phyloP scores from a whole-genome alignment of 1,140 invertebrate genomes.

The Zophobas morio region DNA sequence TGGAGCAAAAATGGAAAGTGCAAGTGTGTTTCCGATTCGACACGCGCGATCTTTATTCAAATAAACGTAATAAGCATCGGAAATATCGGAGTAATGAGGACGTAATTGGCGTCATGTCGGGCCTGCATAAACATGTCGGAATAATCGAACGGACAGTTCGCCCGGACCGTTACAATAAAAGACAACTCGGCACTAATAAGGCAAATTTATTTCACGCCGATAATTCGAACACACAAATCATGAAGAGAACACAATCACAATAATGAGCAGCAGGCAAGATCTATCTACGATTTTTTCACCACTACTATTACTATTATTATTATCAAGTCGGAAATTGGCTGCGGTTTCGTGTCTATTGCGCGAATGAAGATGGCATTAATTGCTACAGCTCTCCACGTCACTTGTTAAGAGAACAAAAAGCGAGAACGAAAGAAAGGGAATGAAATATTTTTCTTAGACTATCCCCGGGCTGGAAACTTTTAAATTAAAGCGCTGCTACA shows the following conservation, averaged over 20 bases:
- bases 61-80: slow-evolving; percentile 35
- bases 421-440: slow-evolving; percentile 3
- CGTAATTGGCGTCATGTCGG: slow-evolving; percentile 34
- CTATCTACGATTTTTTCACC: slow-evolving; percentile 17
- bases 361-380: slow-evolving; percentile 33
- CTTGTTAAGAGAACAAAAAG: slow-evolving; percentile 6
- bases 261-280: slow-evolving; percentile 36
- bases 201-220: slow-evolving; percentile 42
- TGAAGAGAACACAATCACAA: slow-evolving; percentile 35
- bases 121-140: slow-evolving; percentile 23
- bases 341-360: slow-evolving; percentile 29
- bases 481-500: slow-evolving; percentile 29
- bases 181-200: slow-evolving; percentile 32
- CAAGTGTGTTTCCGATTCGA: slow-evolving; percentile 1
- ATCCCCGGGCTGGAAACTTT: slow-evolving; percentile 11
- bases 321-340: slow-evolving; percentile 36
- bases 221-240: slow-evolving; percentile 39
- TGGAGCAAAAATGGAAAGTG: slow-evolving; percentile 24
- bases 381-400: slow-evolving; percentile 2
- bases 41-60: slow-evolving; percentile 18
- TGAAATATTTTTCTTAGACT: slow-evolving; percentile 3
- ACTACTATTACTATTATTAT: slow-evolving; percentile 26
- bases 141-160: slow-evolving; percentile 18
- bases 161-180: slow-evolving; percentile 27
- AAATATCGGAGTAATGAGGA: slow-evolving; percentile 41